phyloP scores from a whole-genome alignment of 1,140 invertebrate species.

The Drosophila chauvacae region DNA sequence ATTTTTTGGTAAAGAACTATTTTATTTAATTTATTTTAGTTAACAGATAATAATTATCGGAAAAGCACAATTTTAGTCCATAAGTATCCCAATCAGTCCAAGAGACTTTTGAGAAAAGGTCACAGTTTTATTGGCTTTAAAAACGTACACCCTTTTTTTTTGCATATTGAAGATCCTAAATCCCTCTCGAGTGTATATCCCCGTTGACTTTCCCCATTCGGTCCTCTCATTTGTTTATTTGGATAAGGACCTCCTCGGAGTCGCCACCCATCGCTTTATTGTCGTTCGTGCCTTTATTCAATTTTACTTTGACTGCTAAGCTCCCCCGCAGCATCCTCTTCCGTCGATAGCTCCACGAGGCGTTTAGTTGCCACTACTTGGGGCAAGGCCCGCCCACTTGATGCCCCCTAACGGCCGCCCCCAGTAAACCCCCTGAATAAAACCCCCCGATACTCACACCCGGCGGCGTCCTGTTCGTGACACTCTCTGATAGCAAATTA shows the following conservation, averaged over 20 bases:
- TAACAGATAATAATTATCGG: neutral
- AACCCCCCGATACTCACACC: neutral
- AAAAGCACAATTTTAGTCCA: too few relatives aligned
- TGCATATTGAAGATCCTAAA: constrained; percentile 17
- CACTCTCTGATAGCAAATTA: constrained; percentile 79
- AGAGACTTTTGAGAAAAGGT: neutral
- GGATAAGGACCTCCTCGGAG: constrained; percentile 7
- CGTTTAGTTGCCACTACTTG: constrained; percentile 54
- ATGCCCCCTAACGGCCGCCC: neutral
- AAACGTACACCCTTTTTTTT: constrained; percentile 10
- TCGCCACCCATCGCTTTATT: constrained; percentile 14
- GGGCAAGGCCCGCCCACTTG: neutral
- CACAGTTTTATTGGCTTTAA: neutral
- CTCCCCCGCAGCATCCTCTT: constrained; percentile 10
- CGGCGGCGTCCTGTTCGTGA: constrained; percentile 54
- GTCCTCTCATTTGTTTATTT: constrained; percentile 20
- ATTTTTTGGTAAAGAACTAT: too few relatives aligned
- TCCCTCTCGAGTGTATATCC: constrained; percentile 16
- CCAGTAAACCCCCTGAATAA: constrained; percentile 2
- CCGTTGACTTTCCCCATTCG: constrained; percentile 8
- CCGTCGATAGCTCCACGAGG: neutral
- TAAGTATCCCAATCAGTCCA: neutral
- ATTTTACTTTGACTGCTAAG: constrained; percentile 74
- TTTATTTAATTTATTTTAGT: neutral
- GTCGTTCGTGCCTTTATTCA: constrained; percentile 73